These are phyloP conservation scores for Bombus cullumanus DNA, from an alignment of 1,140 invertebrate species.

Conservation along the genomic window DNA sequence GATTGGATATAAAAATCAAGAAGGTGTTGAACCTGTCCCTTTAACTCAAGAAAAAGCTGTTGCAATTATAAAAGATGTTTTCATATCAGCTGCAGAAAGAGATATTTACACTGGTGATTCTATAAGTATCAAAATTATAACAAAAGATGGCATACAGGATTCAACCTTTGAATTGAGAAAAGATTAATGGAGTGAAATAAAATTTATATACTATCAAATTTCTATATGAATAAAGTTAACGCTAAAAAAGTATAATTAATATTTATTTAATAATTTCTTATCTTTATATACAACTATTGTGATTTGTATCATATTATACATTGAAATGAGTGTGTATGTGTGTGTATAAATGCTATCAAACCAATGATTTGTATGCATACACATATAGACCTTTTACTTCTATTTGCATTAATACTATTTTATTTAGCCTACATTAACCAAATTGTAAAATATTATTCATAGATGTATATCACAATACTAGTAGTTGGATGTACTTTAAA, in stretches of 20 bases:
- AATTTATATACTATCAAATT: slow-evolving; percentile 33
- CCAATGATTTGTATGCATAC: slow-evolving; percentile 32
- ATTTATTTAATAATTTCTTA: slow-evolving; percentile 45
- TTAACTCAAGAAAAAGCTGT: slow-evolving; percentile 92
- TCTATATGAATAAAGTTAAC: slow-evolving; percentile 54
- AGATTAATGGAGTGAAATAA: slow-evolving; percentile 85
- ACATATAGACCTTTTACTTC: slow-evolving; percentile 28
- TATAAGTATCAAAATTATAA: slow-evolving; percentile 94
- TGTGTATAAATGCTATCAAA: slow-evolving; percentile 37
- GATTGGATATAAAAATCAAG: slow-evolving; percentile 94
- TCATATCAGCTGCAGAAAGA: slow-evolving; percentile 97
- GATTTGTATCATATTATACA: slow-evolving; percentile 26
- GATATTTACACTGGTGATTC: slow-evolving; percentile 98
- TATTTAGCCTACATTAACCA: slow-evolving; percentile 30
- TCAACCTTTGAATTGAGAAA: slow-evolving; percentile 88
- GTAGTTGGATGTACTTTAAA: slow-evolving; percentile 49
- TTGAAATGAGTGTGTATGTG: slow-evolving; percentile 8
- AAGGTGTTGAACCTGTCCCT: slow-evolving; percentile 84
- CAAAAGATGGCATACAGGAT: slow-evolving; percentile 92
- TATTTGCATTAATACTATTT: slow-evolving; percentile 44
- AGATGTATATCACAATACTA: slow-evolving; percentile 50
- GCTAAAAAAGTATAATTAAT: slow-evolving; percentile 41
- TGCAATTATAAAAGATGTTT: slow-evolving; percentile 95
- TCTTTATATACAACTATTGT: slow-evolving; percentile 36
- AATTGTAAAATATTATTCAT: slow-evolving; percentile 20